Conservation (phyloP, 2,797 vertebrate species). For the Pagetopsis macropterus region DNA sequence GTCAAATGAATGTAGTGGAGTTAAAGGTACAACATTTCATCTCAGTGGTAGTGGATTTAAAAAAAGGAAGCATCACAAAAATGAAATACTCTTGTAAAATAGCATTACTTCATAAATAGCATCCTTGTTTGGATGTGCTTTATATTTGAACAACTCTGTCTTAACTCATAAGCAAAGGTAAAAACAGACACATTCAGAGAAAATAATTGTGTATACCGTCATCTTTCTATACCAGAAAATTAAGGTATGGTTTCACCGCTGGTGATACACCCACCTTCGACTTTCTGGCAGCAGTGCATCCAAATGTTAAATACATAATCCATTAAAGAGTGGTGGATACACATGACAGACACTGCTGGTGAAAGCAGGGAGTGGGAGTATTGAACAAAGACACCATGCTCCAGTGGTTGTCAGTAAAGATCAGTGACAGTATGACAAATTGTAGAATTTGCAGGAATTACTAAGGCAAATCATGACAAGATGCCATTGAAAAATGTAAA, state of each 20-base stretch:
- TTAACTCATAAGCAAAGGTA: constrained; percentile 10
- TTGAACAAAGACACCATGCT: constrained; percentile 30
- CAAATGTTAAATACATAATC: constrained; percentile 34
- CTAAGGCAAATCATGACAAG: constrained; percentile 14
- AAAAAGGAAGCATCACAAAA: neutral
- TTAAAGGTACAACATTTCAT: neutral
- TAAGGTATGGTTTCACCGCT: constrained; percentile 21
- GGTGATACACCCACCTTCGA: constrained; percentile 15
- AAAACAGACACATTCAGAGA: constrained; percentile 30
- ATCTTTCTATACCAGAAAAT: neutral
- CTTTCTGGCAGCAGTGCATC: constrained; percentile 24
- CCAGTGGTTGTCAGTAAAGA: constrained; percentile 28
- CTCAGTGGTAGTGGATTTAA: neutral
- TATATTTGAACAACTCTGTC: neutral
- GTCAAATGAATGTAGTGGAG: neutral
- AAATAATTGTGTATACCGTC: constrained; percentile 1
- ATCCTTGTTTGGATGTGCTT: neutral
- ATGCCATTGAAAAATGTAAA: constrained; percentile 13
- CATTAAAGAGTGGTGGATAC: constrained; percentile 22
- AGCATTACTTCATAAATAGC: neutral
- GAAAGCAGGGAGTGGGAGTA: constrained; percentile 42
- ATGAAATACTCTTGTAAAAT: neutral
- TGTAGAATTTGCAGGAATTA: constrained; percentile 37
- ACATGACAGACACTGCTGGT: constrained; percentile 36
- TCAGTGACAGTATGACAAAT: constrained; percentile 40